A percentile compares a stretch with the other conserved stretches of the same genome.
Conservation (phyloP, 2,113 vertebrate species). For the Lichenostomus cassidix region DNA sequence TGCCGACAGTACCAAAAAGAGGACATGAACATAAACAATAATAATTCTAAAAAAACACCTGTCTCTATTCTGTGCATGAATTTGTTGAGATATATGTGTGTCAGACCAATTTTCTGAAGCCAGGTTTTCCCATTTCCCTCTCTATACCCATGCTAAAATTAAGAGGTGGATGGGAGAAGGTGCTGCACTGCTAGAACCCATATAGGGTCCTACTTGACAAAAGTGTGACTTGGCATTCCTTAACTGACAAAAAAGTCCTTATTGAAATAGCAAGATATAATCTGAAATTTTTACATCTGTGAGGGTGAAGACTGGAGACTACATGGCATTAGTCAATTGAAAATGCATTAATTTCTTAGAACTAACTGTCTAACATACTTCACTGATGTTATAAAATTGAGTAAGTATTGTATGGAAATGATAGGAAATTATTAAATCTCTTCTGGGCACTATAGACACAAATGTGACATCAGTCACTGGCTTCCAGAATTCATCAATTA, state of each 20-base stretch:
- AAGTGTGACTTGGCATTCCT: background rate
- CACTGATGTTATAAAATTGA: background rate
- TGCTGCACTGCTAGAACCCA: background rate
- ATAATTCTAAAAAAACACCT: background rate
- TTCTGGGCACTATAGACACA: background rate
- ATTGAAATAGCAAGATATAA: background rate
- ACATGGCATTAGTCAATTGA: background rate
- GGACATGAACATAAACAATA: background rate
- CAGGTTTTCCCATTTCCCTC: background rate
- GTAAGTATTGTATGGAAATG: background rate
- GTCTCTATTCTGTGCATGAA: background rate
- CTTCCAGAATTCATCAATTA: background rate
- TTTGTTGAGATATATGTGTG: background rate
- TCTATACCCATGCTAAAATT: background rate
- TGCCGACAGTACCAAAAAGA: background rate
- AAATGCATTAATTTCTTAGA: slow-evolving; percentile 6
- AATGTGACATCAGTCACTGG: background rate
- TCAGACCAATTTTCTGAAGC: background rate
- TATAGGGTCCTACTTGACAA: background rate
- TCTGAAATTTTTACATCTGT: background rate
- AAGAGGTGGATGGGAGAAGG: background rate
- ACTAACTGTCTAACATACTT: background rate
- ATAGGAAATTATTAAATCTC: background rate
- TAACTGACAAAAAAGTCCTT: background rate
- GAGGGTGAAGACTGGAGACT: background rate